Percentiles rank a stretch among this genome's conserved stretches.
phyloP scores from a whole-genome alignment of 2,797 vertebrate genomes.

The Aulostomus chinensis region DNA sequence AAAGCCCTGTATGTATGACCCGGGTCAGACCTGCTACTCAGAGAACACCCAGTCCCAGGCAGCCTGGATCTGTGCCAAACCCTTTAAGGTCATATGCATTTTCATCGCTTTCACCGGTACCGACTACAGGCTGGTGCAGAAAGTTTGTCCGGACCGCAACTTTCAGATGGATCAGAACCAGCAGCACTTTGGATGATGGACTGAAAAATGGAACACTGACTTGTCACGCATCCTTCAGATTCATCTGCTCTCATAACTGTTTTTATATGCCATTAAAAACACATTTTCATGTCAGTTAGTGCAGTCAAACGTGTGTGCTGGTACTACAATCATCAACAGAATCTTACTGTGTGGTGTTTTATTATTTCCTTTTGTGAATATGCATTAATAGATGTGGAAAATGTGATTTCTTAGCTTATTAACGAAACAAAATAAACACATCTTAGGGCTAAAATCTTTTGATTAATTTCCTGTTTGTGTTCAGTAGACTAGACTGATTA shows the following conservation, averaged over 20 bases:
- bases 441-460: slow-evolving; percentile 16
- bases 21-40: slow-evolving; percentile 90
- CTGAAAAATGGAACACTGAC: slow-evolving; percentile 9
- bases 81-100: slow-evolving; percentile 98
- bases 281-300: slow-evolving; percentile 9
- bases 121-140: slow-evolving; percentile 97
- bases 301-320: slow-evolving; percentile 5
- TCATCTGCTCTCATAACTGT: slow-evolving; percentile 1
- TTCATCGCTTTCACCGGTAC: slow-evolving; percentile 96
- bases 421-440: slow-evolving; percentile 18
- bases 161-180: slow-evolving; percentile 86
- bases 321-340: slow-evolving; percentile 9
- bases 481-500: slow-evolving; percentile 1
- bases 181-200: slow-evolving; percentile 83
- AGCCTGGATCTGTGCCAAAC: slow-evolving; percentile 96
- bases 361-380: background rate
- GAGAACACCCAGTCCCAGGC: slow-evolving; percentile 96
- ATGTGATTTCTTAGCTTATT: background rate
- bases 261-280: slow-evolving; percentile 9
- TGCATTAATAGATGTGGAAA: slow-evolving; percentile 3
- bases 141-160: slow-evolving; percentile 96
- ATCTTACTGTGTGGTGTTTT: slow-evolving; percentile 9
- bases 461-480: slow-evolving; percentile 6
- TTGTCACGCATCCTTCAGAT: slow-evolving; percentile 32
- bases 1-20: slow-evolving; percentile 91